phyloP scores from a whole-genome alignment of 2,113 vertebrate species.

The Stigmatopora argus region DNA sequence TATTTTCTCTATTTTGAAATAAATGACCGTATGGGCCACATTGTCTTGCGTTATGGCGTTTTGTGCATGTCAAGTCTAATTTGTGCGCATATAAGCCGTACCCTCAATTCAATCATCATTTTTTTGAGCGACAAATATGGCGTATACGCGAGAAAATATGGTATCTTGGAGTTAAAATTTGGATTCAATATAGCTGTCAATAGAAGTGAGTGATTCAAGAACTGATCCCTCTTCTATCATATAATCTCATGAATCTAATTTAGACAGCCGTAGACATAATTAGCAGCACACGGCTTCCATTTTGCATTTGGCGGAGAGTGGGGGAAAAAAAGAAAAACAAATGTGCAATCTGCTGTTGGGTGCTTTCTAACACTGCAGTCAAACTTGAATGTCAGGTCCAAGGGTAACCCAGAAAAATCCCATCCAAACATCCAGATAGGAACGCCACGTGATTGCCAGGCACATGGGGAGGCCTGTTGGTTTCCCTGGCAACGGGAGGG shows the following conservation, averaged over 20 bases:
- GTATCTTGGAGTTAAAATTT: no score
- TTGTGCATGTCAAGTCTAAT: no score
- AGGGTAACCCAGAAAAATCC: conserved; percentile 45
- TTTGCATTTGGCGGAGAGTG: conserved; percentile 8
- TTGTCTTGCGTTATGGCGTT: no score
- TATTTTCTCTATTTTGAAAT: no score
- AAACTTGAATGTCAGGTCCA: conserved; percentile 43
- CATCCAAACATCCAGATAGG: conserved; percentile 34
- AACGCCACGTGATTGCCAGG: conserved; percentile 26
- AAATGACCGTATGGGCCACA: no score
- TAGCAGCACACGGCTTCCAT: not conserved
- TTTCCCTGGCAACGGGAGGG: conserved; percentile 43
- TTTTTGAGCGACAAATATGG: no score
- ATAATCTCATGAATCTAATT: not conserved
- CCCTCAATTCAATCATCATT: no score
- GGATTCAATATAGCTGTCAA: no score
- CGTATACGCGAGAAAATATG: no score
- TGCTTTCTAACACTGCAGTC: conserved; percentile 5
- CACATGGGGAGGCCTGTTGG: conserved; percentile 13
- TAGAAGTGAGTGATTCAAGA: no score
- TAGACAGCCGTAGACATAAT: not conserved
- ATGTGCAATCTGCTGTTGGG: not conserved
- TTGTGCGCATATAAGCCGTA: no score
- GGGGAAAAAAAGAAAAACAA: conserved; percentile 14
- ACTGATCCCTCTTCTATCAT: not conserved